Base-by-base conservation (phyloP, 1,140 invertebrate genomes). In the Drosophila lacteicornis region DNA sequence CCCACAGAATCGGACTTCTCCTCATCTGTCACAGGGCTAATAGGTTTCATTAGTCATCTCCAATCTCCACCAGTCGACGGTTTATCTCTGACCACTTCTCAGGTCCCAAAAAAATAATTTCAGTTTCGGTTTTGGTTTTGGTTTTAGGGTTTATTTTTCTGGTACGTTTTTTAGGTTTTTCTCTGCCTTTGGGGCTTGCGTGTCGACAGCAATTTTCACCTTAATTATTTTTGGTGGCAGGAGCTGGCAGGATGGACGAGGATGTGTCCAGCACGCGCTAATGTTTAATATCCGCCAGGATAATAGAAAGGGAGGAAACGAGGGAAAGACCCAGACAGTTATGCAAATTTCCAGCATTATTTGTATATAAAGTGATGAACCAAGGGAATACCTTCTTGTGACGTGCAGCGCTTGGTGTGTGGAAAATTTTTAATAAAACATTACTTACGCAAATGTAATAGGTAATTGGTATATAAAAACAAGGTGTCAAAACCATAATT, bases 191-290 rank as follows among this genome's bases (percentile, higher is more conserved):
- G 42, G 45, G 47, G 58, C 79, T 90, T 79, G 85, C 85, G 85
- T 90, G 85, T 90, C 85, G 85, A 91, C 85, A 85, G 85, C 85
- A 90, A 90, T 90, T 90, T 90, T 90, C 85, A 85, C 86, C 85
- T 90, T 90, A 90, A 90, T 90, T 90, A 90, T 90, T 90, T 83
- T 77, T 82, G 69, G 55, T 71, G 68, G 68, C 49, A 69, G 62
- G 55, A 57, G 51, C n/a, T 60, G 42, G 49, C 27, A 47, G 45
- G 67, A 19, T 25, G 66, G 61, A 53, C 22, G 40, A 60, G 71
- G 55, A 65, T 69, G 74, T 87, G 85, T 84, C 51, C 85, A 90
- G 85, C 85, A 88, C 85, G 85, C 81, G 85, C 85, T 90, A 90
- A 90, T 90, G 85, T 90, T 90, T 90, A 90, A 90, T 90, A 90